These are phyloP conservation scores for Psammodynastes pulverulentus DNA, from an alignment of 2,113 vertebrate species.

Conservation along the genomic window DNA sequence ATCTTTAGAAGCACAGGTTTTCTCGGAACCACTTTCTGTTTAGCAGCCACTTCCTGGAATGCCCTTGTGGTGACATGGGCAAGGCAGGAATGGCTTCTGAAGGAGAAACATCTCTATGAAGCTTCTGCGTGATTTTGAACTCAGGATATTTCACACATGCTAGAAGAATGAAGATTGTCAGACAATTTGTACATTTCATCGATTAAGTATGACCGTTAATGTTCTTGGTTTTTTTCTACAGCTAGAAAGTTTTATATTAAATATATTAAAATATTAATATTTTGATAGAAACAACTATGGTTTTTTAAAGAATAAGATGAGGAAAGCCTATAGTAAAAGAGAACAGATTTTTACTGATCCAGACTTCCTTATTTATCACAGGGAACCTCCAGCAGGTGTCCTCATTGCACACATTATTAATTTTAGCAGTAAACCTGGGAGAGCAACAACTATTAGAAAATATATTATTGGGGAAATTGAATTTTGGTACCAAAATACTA, in stretches of 20 bases:
- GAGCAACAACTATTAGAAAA: not conserved
- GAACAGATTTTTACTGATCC: not conserved
- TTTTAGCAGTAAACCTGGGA: not conserved
- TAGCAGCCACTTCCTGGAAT: not conserved
- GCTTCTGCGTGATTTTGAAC: not conserved
- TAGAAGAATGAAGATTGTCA: not conserved
- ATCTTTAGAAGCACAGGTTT: not conserved
- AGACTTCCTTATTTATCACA: not conserved
- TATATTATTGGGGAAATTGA: not conserved
- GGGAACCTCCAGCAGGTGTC: not conserved
- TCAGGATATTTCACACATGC: not conserved
- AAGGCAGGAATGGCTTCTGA: not conserved
- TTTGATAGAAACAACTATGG: not conserved
- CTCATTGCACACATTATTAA: too few relatives aligned
- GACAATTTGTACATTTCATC: not conserved
- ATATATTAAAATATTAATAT: not conserved
- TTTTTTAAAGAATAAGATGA: not conserved
- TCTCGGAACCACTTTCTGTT: not conserved
- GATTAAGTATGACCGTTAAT: not conserved
- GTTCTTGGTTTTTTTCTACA: not conserved
- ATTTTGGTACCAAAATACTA: not conserved
- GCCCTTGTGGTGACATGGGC: not conserved
- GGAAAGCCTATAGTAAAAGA: not conserved
- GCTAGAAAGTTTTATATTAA: not conserved
- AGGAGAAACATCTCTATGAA: not conserved